Conservation (phyloP, 2,888 invertebrate species). For the Tenthredo scrophulariae region DNA sequence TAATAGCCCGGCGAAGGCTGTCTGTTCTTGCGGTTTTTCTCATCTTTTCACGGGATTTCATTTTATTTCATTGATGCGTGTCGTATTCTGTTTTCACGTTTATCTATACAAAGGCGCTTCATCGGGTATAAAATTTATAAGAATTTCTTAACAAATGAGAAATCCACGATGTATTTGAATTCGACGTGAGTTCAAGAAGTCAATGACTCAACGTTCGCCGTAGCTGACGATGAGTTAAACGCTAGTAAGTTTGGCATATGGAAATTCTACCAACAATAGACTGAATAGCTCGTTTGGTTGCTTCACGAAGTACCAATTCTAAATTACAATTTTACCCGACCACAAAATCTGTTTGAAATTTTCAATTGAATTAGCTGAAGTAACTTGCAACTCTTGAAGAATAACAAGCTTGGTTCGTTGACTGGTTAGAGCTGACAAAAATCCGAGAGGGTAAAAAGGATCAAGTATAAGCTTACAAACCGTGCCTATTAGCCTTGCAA, state of each 20-base stretch:
- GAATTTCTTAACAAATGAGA: not conserved
- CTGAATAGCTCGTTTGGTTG: slow-evolving; percentile 32
- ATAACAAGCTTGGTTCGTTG: slow-evolving; percentile 15
- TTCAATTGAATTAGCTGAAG: slow-evolving; percentile 9
- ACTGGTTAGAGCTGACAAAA: not conserved
- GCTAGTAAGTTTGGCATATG: slow-evolving; percentile 31
- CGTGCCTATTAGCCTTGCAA: too few species aligned
- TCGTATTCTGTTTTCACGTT: not conserved
- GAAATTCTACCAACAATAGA: slow-evolving; percentile 32
- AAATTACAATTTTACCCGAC: slow-evolving; percentile 17
- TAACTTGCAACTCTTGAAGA: slow-evolving; percentile 9
- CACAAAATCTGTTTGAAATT: slow-evolving; percentile 20
- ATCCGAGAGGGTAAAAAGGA: not conserved
- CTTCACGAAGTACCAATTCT: slow-evolving; percentile 7
- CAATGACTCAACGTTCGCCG: not conserved
- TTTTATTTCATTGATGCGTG: not conserved
- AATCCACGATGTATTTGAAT: not conserved
- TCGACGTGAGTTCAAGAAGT: not conserved
- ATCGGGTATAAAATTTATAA: not conserved
- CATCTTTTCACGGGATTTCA: not conserved
- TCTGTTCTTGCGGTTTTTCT: not conserved
- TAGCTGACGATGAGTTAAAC: not conserved
- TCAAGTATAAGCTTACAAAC: not conserved
- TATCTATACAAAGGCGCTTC: not conserved
- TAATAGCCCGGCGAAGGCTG: not conserved